Base-by-base conservation (phyloP, 2,888 invertebrate genomes). In the Galerucella calmariensis region DNA sequence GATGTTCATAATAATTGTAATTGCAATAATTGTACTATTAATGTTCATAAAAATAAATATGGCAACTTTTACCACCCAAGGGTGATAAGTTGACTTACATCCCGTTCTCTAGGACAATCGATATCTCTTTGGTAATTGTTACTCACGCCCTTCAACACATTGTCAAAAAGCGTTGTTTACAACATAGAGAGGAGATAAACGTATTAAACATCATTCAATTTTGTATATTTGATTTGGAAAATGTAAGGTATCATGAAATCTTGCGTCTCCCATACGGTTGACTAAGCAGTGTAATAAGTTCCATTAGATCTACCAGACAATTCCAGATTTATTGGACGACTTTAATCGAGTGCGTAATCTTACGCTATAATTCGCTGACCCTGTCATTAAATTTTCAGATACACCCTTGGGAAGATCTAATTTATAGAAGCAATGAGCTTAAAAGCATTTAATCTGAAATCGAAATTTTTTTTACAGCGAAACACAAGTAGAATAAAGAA, bases 321-420 rank as follows among this genome's bases (percentile, higher is more conserved):
- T 67, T 51, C 51, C 27, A 53, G 67, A 67, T 67, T 67, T 53
- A 67, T 67, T 41, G 56, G n/a, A 35, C 35, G 58, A 41, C 56
- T 67, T 67, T 44, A 67, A 67, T 67, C 56, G 67, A 67, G 58
- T 67, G 41, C 56, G 56, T 67, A 67, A 67, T 67, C 56, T 67
- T n/a, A 56, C 44, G 24, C 67, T 56, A 67, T 44, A 56, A 67
- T 67, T 56, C 35, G 56, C 67, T 67, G 67, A 67, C 44, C 67
- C 53, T 56, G 67, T 67, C 56, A 56, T 67, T 67, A 67, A 67
- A 67, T 67, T 53, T 67, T 2, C 46, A 46, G 46, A 65, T 65
- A 65, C 44, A 16, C 46, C 44, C 16, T 65, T 16, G 63, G 63
- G 46, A 46, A 12, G 46, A 46, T 44, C 16, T 65, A 65, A 65